Evolutionary conservation across 2,888 invertebrate genomes (phyloP).

Genomic region (Parnassius glacialis): DNA sequence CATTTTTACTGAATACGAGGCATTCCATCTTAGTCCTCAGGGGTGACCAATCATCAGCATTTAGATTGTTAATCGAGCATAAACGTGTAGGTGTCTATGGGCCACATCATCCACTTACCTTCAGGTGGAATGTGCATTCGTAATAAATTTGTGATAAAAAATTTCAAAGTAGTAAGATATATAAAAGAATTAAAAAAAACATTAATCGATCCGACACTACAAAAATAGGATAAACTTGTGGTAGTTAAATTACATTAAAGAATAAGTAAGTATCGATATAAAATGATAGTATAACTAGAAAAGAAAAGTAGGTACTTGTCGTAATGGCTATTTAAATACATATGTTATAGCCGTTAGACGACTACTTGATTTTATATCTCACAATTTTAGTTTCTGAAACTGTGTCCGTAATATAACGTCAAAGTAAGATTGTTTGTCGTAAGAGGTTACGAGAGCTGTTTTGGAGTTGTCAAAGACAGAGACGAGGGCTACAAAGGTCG

Average conservation of each 20-base stretch:
- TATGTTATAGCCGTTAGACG: background rate
- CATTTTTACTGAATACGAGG: no score
- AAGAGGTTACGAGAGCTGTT: constrained; percentile 64
- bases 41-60: no score
- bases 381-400: constrained; percentile 40
- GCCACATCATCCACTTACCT: no score
- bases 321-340: constrained; percentile 5
- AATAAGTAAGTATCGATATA: background rate
- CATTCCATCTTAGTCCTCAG: no score
- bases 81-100: no score
- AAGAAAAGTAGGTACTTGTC: constrained; percentile 2
- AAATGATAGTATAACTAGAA: constrained; percentile 1
- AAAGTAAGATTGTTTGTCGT: constrained; percentile 53
- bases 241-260: background rate
- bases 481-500: constrained; percentile 59
- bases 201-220: background rate
- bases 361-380: constrained; percentile 7
- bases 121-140: no score
- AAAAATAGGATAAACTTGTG: background rate
- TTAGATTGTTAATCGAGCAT: no score
- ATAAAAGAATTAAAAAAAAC: background rate
- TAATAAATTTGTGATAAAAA: no score
- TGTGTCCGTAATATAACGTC: constrained; percentile 57
- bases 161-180: no score
- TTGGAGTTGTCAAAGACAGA: constrained; percentile 69